Evolutionary conservation across 2,113 vertebrate genomes (phyloP).

Genomic region (Perca flavescens): DNA sequence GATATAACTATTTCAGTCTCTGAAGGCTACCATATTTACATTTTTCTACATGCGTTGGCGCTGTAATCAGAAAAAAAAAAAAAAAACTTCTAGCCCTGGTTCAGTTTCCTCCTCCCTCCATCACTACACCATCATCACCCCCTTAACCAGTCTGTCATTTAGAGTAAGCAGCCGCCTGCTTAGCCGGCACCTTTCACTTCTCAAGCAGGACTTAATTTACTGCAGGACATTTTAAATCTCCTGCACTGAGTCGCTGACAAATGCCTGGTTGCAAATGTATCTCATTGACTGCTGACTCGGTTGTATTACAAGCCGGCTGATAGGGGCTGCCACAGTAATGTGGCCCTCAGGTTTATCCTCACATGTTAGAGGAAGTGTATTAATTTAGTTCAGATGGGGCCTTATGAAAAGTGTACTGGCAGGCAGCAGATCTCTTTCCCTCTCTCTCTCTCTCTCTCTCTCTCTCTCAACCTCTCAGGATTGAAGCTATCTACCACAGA

Average conservation of each 20-base stretch:
- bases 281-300: conserved; percentile 79
- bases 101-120: conserved; percentile 14
- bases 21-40: neutral
- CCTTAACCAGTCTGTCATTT: conserved; percentile 57
- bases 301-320: conserved; percentile 69
- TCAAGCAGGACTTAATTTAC: conserved; percentile 77
- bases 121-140: conserved; percentile 44
- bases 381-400: conserved; percentile 73
- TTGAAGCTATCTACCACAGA: conserved; percentile 73
- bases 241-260: conserved; percentile 73
- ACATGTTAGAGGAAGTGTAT: conserved; percentile 71
- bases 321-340: conserved; percentile 61
- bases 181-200: conserved; percentile 74
- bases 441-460: conserved; percentile 4
- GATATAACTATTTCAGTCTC: neutral
- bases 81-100: neutral
- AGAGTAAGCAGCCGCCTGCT: conserved; percentile 76
- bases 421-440: conserved; percentile 44
- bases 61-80: neutral
- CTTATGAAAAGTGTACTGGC: conserved; percentile 59
- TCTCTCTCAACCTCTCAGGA: conserved; percentile 56
- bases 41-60: neutral
- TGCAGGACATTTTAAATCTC: conserved; percentile 78
- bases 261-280: conserved; percentile 77
- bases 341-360: conserved; percentile 79